Percentiles rank a stretch among this genome's conserved stretches.
Evolutionary conservation across 2,888 invertebrate genomes (phyloP).

Genomic region (Tipula unca): DNA sequence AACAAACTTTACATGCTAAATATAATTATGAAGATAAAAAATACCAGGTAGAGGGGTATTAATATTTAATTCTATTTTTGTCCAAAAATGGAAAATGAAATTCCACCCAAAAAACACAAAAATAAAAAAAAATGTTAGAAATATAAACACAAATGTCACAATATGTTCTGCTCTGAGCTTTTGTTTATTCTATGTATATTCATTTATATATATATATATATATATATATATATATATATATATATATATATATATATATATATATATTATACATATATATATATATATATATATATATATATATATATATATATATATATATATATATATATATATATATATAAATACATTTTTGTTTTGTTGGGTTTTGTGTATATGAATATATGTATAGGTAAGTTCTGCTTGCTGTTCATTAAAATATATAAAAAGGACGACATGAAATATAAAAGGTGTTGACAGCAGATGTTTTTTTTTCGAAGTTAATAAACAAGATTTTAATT

Average conservation of each 20-base stretch:
- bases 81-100: background rate
- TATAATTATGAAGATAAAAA: background rate
- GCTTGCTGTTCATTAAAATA: background rate
- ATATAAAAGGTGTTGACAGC: background rate
- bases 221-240: too few species aligned
- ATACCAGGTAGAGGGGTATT: background rate
- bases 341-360: background rate
- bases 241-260: too few species aligned
- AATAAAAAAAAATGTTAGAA: background rate
- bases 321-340: too few species aligned
- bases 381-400: background rate
- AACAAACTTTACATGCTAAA: background rate
- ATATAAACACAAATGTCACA: background rate
- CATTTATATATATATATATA: too few species aligned
- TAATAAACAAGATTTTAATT: background rate
- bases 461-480: background rate
- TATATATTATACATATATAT: too few species aligned
- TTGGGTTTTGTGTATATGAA: background rate
- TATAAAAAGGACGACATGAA: background rate
- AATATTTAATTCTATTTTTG: background rate
- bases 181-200: background rate
- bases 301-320: too few species aligned
- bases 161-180: background rate
- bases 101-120: background rate
- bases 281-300: too few species aligned